phyloP scores from a whole-genome alignment of 1,140 invertebrate genomes.

The Sweltsa coloradensis region DNA sequence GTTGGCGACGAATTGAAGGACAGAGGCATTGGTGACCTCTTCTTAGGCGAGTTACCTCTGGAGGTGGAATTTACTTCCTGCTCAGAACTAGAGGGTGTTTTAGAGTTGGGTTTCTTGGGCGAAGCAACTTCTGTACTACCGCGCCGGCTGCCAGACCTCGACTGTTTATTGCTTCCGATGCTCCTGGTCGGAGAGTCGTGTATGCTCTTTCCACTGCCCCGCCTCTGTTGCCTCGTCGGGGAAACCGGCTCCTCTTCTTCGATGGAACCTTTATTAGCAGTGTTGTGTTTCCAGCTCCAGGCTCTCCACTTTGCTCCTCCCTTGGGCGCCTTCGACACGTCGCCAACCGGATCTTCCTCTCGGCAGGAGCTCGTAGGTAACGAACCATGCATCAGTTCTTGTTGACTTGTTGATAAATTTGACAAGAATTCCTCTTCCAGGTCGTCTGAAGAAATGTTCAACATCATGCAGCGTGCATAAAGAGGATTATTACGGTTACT shows the following conservation, averaged over 20 bases:
- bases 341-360: not conserved
- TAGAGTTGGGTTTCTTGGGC: too few relatives aligned
- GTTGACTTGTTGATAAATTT: slow-evolving; percentile 18
- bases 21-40: not conserved
- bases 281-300: slow-evolving; percentile 27
- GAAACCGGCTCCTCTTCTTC: slow-evolving; percentile 25
- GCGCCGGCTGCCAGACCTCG: too few relatives aligned
- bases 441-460: slow-evolving; percentile 28
- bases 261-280: slow-evolving; percentile 23
- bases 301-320: slow-evolving; percentile 22
- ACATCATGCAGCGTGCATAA: slow-evolving; percentile 9
- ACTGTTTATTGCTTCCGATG: too few relatives aligned
- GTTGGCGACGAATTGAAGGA: not conserved
- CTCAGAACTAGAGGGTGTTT: too few relatives aligned
- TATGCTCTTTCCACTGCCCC: too few relatives aligned
- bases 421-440: slow-evolving; percentile 33
- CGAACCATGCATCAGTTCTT: slow-evolving; percentile 17
- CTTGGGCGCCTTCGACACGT: not conserved
- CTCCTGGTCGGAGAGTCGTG: too few relatives aligned
- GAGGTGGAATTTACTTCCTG: too few relatives aligned
- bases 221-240: slow-evolving; percentile 18
- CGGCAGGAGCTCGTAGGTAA: not conserved
- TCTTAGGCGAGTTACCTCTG: too few relatives aligned
- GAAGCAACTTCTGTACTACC: too few relatives aligned
- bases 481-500: slow-evolving; percentile 1